A percentile compares a stretch with the other conserved stretches of the same genome.
Conservation (phyloP, 2,888 invertebrate species). For the Catocala sponsa region DNA sequence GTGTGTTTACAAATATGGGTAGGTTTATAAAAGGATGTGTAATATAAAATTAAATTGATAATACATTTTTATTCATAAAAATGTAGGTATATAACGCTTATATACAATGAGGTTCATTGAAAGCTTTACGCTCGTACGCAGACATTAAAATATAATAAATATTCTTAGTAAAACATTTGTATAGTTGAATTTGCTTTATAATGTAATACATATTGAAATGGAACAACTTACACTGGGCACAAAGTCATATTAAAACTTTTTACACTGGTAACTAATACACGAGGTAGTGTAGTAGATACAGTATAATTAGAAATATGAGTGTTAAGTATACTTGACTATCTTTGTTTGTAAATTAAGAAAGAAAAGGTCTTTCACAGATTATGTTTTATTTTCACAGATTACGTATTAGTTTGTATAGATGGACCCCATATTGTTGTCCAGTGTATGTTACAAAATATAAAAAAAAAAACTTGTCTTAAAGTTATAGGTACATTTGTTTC, state of each 20-base stretch:
- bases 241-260: neutral
- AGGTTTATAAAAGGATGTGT: neutral
- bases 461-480: no score
- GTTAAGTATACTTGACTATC: no score
- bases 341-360: no score
- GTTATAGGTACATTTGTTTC: neutral
- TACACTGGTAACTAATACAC: no score
- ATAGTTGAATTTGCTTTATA: neutral
- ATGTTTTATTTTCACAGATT: no score
- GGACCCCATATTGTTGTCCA: neutral
- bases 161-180: conserved; percentile 5
- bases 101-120: conserved; percentile 4
- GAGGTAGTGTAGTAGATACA: no score
- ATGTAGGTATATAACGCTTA: neutral
- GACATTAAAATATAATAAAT: neutral
- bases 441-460: neutral
- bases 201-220: neutral
- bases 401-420: no score
- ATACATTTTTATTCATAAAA: conserved; percentile 5
- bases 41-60: conserved; percentile 6
- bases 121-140: neutral
- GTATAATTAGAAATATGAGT: no score
- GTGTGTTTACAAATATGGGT: no score
- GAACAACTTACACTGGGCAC: neutral
- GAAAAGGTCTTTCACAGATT: no score